phyloP scores from a whole-genome alignment of 2,888 invertebrate species.

The Tineola bisselliella region DNA sequence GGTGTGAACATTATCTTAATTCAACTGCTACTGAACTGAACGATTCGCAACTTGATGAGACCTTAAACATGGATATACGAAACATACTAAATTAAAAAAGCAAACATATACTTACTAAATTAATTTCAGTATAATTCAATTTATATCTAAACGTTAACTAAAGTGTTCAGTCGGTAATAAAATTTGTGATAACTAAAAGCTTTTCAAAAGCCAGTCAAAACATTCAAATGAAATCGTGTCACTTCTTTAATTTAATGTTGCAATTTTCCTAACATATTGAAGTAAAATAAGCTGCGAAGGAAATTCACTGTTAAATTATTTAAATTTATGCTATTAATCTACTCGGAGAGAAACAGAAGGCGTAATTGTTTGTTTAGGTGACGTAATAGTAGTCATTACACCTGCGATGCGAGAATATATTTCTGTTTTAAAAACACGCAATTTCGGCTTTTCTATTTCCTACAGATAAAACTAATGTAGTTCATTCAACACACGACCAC shows the following conservation, averaged over 20 bases:
- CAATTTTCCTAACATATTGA: slow-evolving; percentile 10
- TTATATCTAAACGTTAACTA: not conserved
- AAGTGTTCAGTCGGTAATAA: not conserved
- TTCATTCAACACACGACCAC: not conserved
- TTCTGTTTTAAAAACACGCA: not conserved
- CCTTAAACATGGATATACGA: slow-evolving; percentile 1
- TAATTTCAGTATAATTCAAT: no score
- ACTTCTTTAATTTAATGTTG: not conserved
- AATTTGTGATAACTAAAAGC: not conserved
- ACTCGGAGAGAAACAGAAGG: slow-evolving; percentile 8
- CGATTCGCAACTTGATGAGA: slow-evolving; percentile 19
- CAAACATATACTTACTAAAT: no score
- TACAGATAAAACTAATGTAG: not conserved
- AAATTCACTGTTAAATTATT: slow-evolving; percentile 18
- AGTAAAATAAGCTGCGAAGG: slow-evolving; percentile 1
- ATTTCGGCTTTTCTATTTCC: not conserved
- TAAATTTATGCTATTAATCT: slow-evolving; percentile 17
- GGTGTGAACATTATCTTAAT: slow-evolving; percentile 67
- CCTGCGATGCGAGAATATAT: slow-evolving; percentile 8
- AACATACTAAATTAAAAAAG: not conserved
- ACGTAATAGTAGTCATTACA: slow-evolving; percentile 11
- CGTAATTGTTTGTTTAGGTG: slow-evolving; percentile 14
- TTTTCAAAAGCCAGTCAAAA: not conserved
- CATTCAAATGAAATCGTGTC: slow-evolving; percentile 1
- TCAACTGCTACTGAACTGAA: slow-evolving; percentile 53